phyloP scores from a whole-genome alignment of 1,140 invertebrate species.

The Lethocerus indicus region DNA sequence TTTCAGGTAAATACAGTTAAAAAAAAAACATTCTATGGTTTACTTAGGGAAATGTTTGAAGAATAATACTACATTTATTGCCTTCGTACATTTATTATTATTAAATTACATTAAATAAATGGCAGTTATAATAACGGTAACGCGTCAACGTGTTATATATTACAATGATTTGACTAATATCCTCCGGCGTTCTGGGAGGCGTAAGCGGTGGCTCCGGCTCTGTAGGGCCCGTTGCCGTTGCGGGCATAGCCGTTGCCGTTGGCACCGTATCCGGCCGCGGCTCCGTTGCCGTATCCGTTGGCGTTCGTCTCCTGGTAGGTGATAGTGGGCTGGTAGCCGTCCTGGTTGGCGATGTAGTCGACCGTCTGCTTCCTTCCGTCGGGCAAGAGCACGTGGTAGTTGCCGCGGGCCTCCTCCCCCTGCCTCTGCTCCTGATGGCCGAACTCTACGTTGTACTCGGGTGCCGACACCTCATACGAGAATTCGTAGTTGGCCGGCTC shows the following conservation, averaged over 20 bases:
- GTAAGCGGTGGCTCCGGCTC: too few species aligned
- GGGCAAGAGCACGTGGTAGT: conserved; percentile 69
- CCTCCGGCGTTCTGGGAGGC: too few species aligned
- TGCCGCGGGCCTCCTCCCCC: conserved; percentile 57
- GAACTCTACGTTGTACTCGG: conserved; percentile 55
- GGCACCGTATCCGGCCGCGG: neutral
- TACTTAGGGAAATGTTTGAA: too few species aligned
- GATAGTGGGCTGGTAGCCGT: conserved; percentile 65
- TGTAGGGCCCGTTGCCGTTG: neutral
- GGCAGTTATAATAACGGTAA: too few species aligned
- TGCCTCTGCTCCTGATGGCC: conserved; percentile 65
- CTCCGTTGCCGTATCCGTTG: neutral
- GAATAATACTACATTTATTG: too few species aligned
- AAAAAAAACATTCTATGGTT: too few species aligned
- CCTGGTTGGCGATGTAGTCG: conserved; percentile 61
- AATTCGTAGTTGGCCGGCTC: conserved; percentile 43
- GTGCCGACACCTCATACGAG: conserved; percentile 64
- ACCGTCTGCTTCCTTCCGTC: conserved; percentile 75
- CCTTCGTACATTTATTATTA: too few species aligned
- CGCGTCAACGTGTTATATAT: too few species aligned
- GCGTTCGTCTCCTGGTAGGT: conserved; percentile 40
- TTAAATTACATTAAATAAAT: too few species aligned
- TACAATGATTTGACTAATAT: too few species aligned
- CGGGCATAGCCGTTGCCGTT: neutral
- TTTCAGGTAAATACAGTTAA: too few species aligned